Evolutionary conservation across 1,140 invertebrate genomes (phyloP), one percentile per base, ranked within the genome.

Genomic region (Ylistrum balloti): DNA sequence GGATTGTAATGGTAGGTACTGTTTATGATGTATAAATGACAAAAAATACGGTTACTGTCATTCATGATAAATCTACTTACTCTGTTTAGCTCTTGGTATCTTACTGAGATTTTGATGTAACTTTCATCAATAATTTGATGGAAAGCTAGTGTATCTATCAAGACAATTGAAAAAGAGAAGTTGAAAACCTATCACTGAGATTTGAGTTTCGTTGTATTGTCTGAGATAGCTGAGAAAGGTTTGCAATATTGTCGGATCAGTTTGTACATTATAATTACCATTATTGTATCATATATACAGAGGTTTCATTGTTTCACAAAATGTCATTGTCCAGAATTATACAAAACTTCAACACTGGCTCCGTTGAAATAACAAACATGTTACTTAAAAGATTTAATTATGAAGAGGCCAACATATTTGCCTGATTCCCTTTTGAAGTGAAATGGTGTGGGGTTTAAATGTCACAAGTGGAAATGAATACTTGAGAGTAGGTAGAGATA

Each of bases 391-490:
- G 56, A 74, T 74, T 28, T 74, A 74, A 74, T 74, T 74, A 74
- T 74, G 56, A 74, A 74, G 56, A 74, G 56, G 20, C 56, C n/a
- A 74, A 74, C 28, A 74, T 74, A 74, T 74, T n/a, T 74, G 22
- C 56, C 28, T 74, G 56, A 74, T 74, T 74, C 56, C 5, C 22
- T 28, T 74, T 1, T 74, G n/a, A 74, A 74, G 56, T 74, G 56
- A 74, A 74, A 74, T 11, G 56, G 56, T 74, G 56, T 28, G n/a
- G 56, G 56, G 56, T 74, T 74, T 74, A 74, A 74, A 74, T 74
- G n/a, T 28, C 56, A 74, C 56, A 74, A 74, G 56, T 74, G 56
- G 56, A n/a, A 28, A 74, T 74, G 56, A 74, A n/a, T 74, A 74
- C 56, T 28, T 9, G 56, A 28, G n/a, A 28, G 56, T 74, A 17